Conservation (phyloP, 2,888 invertebrate species). For the Cyaniris semiargus region DNA sequence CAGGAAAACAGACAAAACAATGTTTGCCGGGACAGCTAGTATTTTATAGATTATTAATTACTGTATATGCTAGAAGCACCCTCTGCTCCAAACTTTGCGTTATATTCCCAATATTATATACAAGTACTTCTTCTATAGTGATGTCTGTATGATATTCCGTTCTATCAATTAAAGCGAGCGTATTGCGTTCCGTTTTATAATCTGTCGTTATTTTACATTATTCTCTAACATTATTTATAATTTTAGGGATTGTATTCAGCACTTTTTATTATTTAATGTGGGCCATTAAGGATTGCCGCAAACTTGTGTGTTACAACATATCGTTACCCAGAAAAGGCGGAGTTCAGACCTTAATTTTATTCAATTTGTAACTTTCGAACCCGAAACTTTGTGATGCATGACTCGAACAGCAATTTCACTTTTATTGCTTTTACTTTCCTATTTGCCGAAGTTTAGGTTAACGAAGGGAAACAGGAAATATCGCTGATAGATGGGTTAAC, state of each 20-base stretch:
- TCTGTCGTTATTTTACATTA: too few relatives aligned
- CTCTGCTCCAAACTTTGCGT: too few relatives aligned
- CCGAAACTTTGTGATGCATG: slow-evolving; percentile 77
- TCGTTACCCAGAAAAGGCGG: slow-evolving; percentile 43
- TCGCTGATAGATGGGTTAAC: slow-evolving; percentile 12
- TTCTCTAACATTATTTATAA: too few relatives aligned
- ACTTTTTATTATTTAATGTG: background rate
- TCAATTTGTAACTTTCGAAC: slow-evolving; percentile 75
- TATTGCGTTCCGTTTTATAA: too few relatives aligned
- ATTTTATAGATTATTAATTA: too few relatives aligned
- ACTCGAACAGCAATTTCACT: slow-evolving; percentile 74
- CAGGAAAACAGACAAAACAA: too few relatives aligned
- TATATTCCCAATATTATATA: too few relatives aligned
- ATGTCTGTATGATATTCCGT: too few relatives aligned
- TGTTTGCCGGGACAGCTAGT: too few relatives aligned
- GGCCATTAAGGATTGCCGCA: background rate
- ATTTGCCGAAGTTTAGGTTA: slow-evolving; percentile 48
- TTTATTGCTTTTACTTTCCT: slow-evolving; percentile 70
- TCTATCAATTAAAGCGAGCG: too few relatives aligned
- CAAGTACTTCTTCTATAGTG: too few relatives aligned
- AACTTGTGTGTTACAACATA: slow-evolving; percentile 16
- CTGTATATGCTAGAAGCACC: too few relatives aligned
- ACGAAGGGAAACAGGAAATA: slow-evolving; percentile 20
- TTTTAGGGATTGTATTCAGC: background rate
- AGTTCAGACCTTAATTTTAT: slow-evolving; percentile 71